Evolutionary conservation across 2,113 vertebrate species (phyloP), one percentile per base, ranked within the genome.

Genomic region (Dryoscopus gambensis): DNA sequence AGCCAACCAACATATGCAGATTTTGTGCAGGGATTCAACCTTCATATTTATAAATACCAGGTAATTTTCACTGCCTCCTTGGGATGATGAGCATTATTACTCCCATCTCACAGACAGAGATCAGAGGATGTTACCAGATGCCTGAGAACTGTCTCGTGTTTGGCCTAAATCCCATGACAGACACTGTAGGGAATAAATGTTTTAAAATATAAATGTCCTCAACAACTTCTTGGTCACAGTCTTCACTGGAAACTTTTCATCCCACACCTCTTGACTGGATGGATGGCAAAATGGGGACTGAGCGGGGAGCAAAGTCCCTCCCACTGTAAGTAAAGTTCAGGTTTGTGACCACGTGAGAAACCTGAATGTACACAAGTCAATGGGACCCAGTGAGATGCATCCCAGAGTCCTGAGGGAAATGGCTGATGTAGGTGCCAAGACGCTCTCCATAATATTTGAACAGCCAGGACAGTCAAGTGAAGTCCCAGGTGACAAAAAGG

Each of bases 311-410:
- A 50, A 63, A 64, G 31, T 30, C 33, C 13, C 9, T 50, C 22
- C 15, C 23, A 27, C 24, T 35, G 14, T 55, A 31, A 37, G 30
- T 30, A 11, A 47, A 30, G 10, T 2, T 63, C 49, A 70, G 27
- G 14, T 56, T 77, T 1, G 0, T 24, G 39, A 44, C 56, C 42
- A 28, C 35, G 15, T 77, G 22, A 56, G 17, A 42, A 70, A 23
- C 15, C 12, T 37, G 18, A 56, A 44, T 25, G 19, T 16, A 6
- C 27, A 9, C 5, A 23, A 42, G 13, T 56, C 18, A 37, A 4
- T 15, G 18, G 13, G 13, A 60, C 4, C 4, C 0, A 0, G 9
- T 44, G 39, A 59, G 22, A 31, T 21, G 10, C 8, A 17, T 24
- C 37, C 27, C 37, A 81, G 8, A 39, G 10, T 15, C 13, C 37